A percentile compares a stretch with the other conserved stretches of the same genome.
These are phyloP conservation scores for Eristalis pertinax DNA, from an alignment of 2,888 invertebrate genomes.

Conservation along the genomic window DNA sequence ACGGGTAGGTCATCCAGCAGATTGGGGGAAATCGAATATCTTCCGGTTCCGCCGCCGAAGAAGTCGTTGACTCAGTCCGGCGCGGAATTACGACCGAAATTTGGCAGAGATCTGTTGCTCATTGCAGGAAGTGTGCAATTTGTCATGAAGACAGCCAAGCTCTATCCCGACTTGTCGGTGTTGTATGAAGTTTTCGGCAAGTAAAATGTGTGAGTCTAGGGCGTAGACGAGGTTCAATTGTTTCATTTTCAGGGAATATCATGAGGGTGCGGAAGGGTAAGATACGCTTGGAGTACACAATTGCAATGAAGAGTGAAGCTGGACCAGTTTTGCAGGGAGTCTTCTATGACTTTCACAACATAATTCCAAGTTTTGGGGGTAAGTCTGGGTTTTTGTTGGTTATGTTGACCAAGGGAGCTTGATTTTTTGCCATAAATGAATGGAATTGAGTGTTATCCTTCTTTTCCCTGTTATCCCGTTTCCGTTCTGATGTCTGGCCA, in stretches of 20 bases:
- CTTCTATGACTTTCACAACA: constrained; percentile 77
- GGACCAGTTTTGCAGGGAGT: constrained; percentile 79
- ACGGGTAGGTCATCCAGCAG: not conserved
- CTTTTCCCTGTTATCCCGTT: too few species aligned
- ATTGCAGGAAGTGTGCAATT: constrained; percentile 55
- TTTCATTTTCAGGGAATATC: constrained; percentile 75
- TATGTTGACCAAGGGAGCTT: not conserved
- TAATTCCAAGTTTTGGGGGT: constrained; percentile 66
- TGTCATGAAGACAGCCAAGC: constrained; percentile 47
- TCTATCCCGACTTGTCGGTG: constrained; percentile 74
- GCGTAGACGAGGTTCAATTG: not conserved
- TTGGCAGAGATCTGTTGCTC: constrained; percentile 25
- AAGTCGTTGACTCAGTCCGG: constrained; percentile 3
- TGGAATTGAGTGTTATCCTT: not conserved
- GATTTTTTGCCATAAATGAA: not conserved
- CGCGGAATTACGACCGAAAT: not conserved
- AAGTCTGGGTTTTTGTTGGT: not conserved
- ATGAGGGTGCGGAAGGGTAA: constrained; percentile 77
- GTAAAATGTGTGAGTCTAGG: not conserved
- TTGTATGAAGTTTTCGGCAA: constrained; percentile 79
- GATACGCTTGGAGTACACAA: constrained; percentile 74
- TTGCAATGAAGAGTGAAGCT: constrained; percentile 76
- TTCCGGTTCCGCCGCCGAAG: constrained; percentile 23
- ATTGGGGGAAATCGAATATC: constrained; percentile 23
- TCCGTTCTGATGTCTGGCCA: too few species aligned